phyloP scores from a whole-genome alignment of 2,113 vertebrate genomes.

The Galeopterus variegatus region DNA sequence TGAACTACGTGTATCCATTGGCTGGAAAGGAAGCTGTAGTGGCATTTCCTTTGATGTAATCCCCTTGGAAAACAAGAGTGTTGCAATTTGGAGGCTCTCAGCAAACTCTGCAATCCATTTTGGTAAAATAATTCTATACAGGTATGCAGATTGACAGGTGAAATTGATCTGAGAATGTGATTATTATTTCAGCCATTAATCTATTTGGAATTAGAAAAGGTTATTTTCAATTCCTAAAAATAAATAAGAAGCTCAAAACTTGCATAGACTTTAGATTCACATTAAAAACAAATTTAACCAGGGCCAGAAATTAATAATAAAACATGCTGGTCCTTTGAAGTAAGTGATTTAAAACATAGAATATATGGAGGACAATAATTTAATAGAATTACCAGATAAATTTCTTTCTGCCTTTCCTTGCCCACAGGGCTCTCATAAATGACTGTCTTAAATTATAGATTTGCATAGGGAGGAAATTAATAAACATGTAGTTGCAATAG shows the following conservation, averaged over 20 bases:
- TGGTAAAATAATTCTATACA: neutral
- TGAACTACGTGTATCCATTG: neutral
- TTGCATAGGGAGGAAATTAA: neutral
- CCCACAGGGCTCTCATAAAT: neutral
- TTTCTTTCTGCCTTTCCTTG: neutral
- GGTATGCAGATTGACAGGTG: neutral
- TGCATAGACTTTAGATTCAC: neutral
- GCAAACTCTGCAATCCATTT: neutral
- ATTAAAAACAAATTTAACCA: neutral
- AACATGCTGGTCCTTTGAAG: neutral
- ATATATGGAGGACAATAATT: neutral
- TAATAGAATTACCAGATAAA: neutral
- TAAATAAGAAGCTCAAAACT: neutral
- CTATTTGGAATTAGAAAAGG: neutral
- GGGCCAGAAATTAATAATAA: neutral
- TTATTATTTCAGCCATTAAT: neutral
- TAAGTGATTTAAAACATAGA: neutral
- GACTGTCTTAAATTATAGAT: neutral
- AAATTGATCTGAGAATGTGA: neutral
- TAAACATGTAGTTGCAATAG: neutral
- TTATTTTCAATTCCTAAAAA: neutral
- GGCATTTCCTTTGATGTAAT: neutral
- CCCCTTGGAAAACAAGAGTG: neutral
- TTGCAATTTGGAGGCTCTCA: neutral
- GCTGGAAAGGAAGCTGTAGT: neutral